phyloP scores from a whole-genome alignment of 37 sponge, comb jelly and placozoan genomes.

The Mnemiopsis leidyi region DNA sequence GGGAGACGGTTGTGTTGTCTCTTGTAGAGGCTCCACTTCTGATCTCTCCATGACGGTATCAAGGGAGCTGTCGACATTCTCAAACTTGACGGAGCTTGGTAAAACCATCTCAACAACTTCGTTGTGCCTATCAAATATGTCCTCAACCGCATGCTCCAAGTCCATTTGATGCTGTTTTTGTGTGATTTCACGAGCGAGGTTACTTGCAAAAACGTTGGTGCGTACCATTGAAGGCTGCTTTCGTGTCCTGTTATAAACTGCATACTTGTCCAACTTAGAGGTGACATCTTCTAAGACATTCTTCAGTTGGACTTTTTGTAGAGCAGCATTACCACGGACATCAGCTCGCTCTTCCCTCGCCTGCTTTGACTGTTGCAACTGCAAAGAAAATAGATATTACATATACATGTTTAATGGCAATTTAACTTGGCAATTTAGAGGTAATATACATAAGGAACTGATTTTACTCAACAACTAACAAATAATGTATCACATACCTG shows the following conservation, averaged over 20 bases:
- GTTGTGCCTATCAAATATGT: conserved; percentile 17
- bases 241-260: conserved; percentile 5
- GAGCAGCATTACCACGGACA: conserved; percentile 41
- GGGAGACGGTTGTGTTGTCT: neutral
- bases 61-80: neutral
- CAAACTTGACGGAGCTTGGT: neutral
- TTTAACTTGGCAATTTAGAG: too few relatives aligned
- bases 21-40: neutral
- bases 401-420: too few relatives aligned
- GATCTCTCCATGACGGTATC: conserved; percentile 2
- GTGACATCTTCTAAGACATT: conserved; percentile 48
- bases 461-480: too few relatives aligned
- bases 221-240: neutral
- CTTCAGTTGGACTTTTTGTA: conserved; percentile 35
- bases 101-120: neutral
- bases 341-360: conserved; percentile 56
- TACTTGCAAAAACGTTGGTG: conserved; percentile 35
- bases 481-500: too few relatives aligned
- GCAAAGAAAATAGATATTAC: too few relatives aligned
- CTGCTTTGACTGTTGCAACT: conserved; percentile 23
- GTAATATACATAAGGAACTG: too few relatives aligned
- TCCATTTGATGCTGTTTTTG: conserved; percentile 45
- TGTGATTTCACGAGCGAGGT: neutral
- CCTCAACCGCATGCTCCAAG: conserved; percentile 63
- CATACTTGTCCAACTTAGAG: neutral